A percentile compares a stretch with the other conserved stretches of the same genome.
Evolutionary conservation across 1,140 invertebrate species (phyloP).

Genomic region (Psilanteris sp.): DNA sequence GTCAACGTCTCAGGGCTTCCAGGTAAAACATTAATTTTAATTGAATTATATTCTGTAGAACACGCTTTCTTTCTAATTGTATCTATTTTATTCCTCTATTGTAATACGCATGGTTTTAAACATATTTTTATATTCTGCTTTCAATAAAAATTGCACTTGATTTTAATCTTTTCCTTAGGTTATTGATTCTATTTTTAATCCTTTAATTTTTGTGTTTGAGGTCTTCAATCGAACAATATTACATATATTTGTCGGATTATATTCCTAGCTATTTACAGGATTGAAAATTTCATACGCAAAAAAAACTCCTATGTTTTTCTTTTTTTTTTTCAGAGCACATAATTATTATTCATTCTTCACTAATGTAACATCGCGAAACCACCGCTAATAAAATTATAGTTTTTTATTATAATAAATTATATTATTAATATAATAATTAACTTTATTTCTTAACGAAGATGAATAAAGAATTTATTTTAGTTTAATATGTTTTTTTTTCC

Average conservation of each 20-base stretch:
- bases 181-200: neutral
- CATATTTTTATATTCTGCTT: neutral
- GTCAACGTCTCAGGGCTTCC: slow-evolving; percentile 75
- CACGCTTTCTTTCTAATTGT: slow-evolving; percentile 16
- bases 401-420: slow-evolving; percentile 18
- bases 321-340: slow-evolving; percentile 48
- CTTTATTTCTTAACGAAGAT: neutral
- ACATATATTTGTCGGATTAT: neutral
- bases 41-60: neutral
- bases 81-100: slow-evolving; percentile 14
- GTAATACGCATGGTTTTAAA: slow-evolving; percentile 12
- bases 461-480: slow-evolving; percentile 16
- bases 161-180: neutral
- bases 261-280: neutral
- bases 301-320: slow-evolving; percentile 7
- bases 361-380: slow-evolving; percentile 31
- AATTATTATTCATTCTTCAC: slow-evolving; percentile 43
- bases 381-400: slow-evolving; percentile 18
- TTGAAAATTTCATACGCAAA: slow-evolving; percentile 13
- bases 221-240: neutral
- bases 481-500: neutral
- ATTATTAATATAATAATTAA: neutral
- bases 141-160: neutral
- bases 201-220: neutral
- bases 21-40: slow-evolving; percentile 60